These are phyloP conservation scores for Seriola dumerili DNA, from an alignment of 2,113 vertebrate species.

Conservation along the genomic window DNA sequence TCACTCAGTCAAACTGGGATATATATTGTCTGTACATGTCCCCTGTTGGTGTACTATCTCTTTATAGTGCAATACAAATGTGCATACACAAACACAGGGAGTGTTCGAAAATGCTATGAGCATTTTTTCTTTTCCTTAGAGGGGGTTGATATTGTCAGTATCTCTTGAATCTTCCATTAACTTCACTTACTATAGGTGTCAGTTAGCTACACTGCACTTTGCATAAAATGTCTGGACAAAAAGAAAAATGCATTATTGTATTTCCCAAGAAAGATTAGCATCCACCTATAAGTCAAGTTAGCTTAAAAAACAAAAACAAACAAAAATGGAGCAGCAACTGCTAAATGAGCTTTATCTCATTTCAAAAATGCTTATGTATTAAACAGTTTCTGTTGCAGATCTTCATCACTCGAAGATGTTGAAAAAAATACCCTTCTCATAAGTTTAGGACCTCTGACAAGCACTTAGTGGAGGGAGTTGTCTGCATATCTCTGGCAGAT, in stretches of 20 bases:
- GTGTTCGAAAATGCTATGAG: constrained; percentile 14
- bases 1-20: constrained; percentile 68
- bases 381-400: background rate
- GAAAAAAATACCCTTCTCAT: background rate
- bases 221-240: background rate
- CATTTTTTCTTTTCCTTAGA: background rate
- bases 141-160: constrained; percentile 6
- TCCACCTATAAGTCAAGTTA: background rate
- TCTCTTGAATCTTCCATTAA: constrained; percentile 43
- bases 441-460: constrained; percentile 26
- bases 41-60: constrained; percentile 44
- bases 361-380: background rate
- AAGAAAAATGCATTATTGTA: background rate
- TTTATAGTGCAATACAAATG: constrained; percentile 23
- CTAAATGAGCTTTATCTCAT: background rate
- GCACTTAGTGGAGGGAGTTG: constrained; percentile 35
- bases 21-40: constrained; percentile 60
- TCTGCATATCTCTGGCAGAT: constrained; percentile 55
- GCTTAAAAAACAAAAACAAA: background rate
- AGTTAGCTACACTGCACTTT: constrained; percentile 13
- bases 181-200: background rate
- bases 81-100: background rate
- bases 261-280: background rate
- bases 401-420: background rate
- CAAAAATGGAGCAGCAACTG: fast-evolving